Evolutionary conservation across 2,113 vertebrate genomes (phyloP).

Genomic region (Ranitomeya variabilis): DNA sequence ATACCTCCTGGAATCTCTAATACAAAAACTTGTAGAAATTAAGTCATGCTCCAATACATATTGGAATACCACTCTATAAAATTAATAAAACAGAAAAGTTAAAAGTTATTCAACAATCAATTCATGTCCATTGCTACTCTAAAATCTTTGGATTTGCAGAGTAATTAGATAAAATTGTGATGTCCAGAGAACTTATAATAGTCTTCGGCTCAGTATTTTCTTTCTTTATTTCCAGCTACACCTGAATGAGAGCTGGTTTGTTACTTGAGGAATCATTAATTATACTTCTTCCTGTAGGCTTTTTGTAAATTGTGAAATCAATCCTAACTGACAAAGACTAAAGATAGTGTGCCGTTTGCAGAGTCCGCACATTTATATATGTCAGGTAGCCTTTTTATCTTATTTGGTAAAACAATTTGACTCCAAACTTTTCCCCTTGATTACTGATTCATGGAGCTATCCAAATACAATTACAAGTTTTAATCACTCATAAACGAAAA

Average conservation of each 20-base stretch:
- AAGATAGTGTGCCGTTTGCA: constrained; percentile 48
- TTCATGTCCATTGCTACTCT: not conserved
- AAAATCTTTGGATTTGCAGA: not conserved
- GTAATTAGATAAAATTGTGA: not conserved
- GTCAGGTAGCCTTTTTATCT: constrained; percentile 48
- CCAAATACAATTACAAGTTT: constrained; percentile 25
- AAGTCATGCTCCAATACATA: not conserved
- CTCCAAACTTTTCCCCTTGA: constrained; percentile 25
- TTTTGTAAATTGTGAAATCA: constrained; percentile 59
- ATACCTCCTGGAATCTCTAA: not conserved
- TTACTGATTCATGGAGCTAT: not conserved
- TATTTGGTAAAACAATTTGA: constrained; percentile 43
- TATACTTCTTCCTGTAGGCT: constrained; percentile 57
- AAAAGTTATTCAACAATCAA: not conserved
- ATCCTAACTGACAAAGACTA: constrained; percentile 56
- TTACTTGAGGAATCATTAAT: constrained; percentile 53
- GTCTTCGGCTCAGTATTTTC: not conserved
- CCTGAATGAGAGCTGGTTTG: constrained; percentile 48
- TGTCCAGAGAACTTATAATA: not conserved
- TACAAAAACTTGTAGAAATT: not conserved
- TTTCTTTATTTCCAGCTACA: constrained; percentile 24
- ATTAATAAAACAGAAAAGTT: not conserved
- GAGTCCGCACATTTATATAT: constrained; percentile 46
- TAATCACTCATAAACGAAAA: constrained; percentile 5
- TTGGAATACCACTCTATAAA: not conserved